phyloP scores from a whole-genome alignment of 2,113 vertebrate genomes.

The Piaya cayana region DNA sequence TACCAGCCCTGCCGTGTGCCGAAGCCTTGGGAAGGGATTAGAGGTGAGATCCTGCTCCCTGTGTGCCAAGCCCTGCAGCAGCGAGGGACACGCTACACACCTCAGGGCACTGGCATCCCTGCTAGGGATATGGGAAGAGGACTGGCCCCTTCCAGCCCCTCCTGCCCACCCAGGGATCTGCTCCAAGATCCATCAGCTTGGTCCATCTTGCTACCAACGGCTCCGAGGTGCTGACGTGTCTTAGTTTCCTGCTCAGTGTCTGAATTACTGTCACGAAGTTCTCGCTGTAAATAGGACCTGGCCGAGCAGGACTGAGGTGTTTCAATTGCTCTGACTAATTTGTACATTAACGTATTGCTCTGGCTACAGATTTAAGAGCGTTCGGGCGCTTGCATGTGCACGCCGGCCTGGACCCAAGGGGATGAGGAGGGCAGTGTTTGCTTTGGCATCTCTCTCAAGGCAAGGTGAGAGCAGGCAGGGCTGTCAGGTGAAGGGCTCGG shows the following conservation, averaged over 20 bases:
- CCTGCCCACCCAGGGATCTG: accelerated
- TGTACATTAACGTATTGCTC: background rate
- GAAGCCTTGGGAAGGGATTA: background rate
- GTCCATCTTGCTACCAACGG: accelerated
- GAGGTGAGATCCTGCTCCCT: accelerated
- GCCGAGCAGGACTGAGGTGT: background rate
- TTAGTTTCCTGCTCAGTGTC: background rate
- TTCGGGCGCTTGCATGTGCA: background rate
- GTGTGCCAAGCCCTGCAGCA: too few relatives aligned
- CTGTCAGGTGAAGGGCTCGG: background rate
- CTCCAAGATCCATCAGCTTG: accelerated
- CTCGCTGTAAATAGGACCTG: background rate
- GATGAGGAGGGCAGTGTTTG: background rate
- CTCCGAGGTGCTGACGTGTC: background rate
- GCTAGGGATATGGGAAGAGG: accelerated
- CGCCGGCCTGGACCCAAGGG: background rate
- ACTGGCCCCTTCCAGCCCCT: background rate
- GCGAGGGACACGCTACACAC: too few relatives aligned
- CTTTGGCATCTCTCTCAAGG: background rate
- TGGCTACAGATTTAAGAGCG: background rate
- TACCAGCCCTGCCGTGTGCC: accelerated
- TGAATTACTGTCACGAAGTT: background rate
- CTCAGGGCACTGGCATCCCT: background rate
- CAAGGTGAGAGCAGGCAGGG: background rate
- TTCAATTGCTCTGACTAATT: background rate